These are phyloP conservation scores for Tringa solitaria DNA, from an alignment of 2,113 vertebrate genomes.

Conservation along the genomic window DNA sequence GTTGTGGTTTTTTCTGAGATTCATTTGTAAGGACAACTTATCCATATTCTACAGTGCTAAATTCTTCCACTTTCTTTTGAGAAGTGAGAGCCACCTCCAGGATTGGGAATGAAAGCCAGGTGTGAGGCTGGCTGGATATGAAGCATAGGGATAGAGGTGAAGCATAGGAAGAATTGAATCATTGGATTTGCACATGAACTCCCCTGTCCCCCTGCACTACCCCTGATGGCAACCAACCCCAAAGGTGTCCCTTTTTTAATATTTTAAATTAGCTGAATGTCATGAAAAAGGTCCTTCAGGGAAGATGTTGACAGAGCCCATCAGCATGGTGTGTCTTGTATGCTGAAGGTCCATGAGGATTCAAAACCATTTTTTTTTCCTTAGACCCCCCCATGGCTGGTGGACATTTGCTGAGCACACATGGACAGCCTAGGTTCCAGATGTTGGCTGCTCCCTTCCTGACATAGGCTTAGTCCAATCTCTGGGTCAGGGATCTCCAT, in stretches of 20 bases:
- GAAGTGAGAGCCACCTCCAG: neutral
- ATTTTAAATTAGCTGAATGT: neutral
- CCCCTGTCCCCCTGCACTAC: rapidly evolving
- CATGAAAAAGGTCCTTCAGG: neutral
- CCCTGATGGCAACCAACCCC: neutral
- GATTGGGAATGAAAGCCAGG: neutral
- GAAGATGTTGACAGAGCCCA: neutral
- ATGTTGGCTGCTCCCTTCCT: neutral
- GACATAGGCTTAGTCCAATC: neutral
- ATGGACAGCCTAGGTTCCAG: neutral
- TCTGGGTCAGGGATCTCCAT: neutral
- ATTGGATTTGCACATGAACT: neutral
- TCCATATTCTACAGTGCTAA: neutral
- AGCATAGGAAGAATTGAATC: neutral
- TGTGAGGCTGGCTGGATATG: neutral
- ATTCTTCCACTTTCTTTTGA: neutral
- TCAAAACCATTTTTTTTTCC: neutral
- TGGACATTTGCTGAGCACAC: neutral
- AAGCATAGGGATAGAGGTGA: neutral
- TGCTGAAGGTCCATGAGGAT: neutral
- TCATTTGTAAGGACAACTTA: neutral
- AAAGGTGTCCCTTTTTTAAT: neutral
- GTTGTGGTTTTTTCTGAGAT: neutral
- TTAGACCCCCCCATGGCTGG: neutral
- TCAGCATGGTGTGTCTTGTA: neutral